Evolutionary conservation across 2,113 vertebrate species (phyloP), one percentile per base, ranked within the genome.

Genomic region (Pangasianodon hypophthalmus): DNA sequence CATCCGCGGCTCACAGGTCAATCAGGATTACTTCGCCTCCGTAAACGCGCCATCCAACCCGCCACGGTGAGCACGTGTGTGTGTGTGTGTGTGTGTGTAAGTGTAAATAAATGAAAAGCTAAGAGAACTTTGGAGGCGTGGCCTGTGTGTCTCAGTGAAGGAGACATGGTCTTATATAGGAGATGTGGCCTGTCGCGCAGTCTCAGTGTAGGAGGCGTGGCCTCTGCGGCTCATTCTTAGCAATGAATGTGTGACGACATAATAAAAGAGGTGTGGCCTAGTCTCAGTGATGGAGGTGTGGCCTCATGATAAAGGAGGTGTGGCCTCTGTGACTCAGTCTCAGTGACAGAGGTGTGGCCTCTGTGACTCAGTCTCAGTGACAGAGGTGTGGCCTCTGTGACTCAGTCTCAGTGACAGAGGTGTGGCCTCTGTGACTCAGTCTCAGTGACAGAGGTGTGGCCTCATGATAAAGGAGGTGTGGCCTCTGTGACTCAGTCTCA

Each of bases 21-120:
- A 99, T 92, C 98, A 99, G 94, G 98, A 99, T 94, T 99, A 99
- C 94, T 99, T 99, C 95, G 98, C 98, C 73, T 99, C 98, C 60
- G 98, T 99, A 90, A 99, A 99, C 84, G 98, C 98, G 69, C 98
- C 98, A 89, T 99, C 98, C 88, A 99, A 97, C 91, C 98, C 98
- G 75, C 98, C 98, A 85, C 97, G 98, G 98, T 98, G 94, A 93
- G 92, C 50, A 29, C 52, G 41, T 87, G 48, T 41, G 54, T 41
- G 60, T 86, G 37, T 60, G 41, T 87, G 37, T 41, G 54, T 37
- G 58, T 83, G 37, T 73, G 60, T 83, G 37, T 62, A 21, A 80
- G 48, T 41, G 54, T 32, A 69, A 69, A 69, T 18, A 19, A 16
- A 71, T 29, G 26, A 67, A 32, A 69, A 14, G 64, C n/a, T 32